Percentiles rank a stretch among this genome's conserved stretches.
Conservation (phyloP, 2,113 vertebrate genomes). For the Alexandromys fortis region DNA sequence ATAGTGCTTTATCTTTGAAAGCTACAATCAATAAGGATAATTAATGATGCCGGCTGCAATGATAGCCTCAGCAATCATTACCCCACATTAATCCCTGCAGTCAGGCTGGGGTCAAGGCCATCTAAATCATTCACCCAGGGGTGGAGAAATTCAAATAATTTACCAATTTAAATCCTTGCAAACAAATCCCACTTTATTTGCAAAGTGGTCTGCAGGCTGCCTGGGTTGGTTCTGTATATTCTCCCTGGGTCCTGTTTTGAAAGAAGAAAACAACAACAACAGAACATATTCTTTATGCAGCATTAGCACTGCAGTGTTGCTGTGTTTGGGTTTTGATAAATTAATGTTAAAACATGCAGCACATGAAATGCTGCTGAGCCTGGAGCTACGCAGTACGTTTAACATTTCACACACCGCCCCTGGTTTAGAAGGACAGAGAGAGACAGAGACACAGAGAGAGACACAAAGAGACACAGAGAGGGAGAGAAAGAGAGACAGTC, state of each 20-base stretch:
- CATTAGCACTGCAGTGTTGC: neutral
- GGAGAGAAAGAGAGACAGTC: too few species aligned
- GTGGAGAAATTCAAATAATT: slow-evolving; percentile 99
- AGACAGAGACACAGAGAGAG: too few species aligned
- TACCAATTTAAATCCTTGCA: slow-evolving; percentile 91
- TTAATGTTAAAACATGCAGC: slow-evolving; percentile 67
- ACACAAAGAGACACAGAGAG: too few species aligned
- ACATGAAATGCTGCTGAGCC: slow-evolving; percentile 36
- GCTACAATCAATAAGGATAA: slow-evolving; percentile 99
- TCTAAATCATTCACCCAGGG: slow-evolving; percentile 96
- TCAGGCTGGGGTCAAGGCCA: slow-evolving; percentile 98
- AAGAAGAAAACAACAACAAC: neutral
- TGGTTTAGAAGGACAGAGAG: neutral
- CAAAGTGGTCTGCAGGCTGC: slow-evolving; percentile 65
- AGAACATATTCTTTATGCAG: neutral
- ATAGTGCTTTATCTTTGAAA: slow-evolving; percentile 99
- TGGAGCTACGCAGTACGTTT: slow-evolving; percentile 16
- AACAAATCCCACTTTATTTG: slow-evolving; percentile 84
- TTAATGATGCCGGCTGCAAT: slow-evolving; percentile 99
- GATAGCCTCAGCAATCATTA: slow-evolving; percentile 99
- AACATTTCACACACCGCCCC: slow-evolving; percentile 56
- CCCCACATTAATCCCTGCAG: slow-evolving; percentile 98
- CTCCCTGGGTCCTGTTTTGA: neutral
- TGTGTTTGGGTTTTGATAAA: slow-evolving; percentile 71
- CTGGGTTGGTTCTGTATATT: slow-evolving; percentile 42